phyloP scores from a whole-genome alignment of 2,888 invertebrate genomes.

The Tetranychus truncatus region DNA sequence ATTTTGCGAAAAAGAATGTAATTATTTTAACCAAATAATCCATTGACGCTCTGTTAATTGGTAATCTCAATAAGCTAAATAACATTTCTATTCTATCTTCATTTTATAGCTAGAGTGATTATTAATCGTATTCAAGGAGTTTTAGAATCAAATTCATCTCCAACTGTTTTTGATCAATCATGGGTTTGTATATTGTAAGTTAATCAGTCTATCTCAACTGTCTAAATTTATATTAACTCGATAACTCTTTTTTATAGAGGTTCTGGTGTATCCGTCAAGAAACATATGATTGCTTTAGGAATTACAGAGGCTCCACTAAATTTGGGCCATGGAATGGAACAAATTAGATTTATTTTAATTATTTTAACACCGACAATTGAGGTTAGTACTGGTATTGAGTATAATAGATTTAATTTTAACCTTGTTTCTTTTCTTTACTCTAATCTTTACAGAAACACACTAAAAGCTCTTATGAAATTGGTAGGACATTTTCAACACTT shows the following conservation, averaged over 20 bases:
- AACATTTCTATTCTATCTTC: neutral
- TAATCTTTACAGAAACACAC: conserved; percentile 29
- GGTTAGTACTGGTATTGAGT: neutral
- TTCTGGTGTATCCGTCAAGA: neutral
- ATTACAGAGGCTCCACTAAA: conserved; percentile 15
- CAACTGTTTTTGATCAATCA: neutral
- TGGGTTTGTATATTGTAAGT: conserved; percentile 10
- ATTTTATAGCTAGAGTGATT: neutral
- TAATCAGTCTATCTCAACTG: neutral
- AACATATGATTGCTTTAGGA: conserved; percentile 8
- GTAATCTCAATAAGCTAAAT: neutral
- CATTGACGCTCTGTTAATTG: neutral
- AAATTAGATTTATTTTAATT: conserved; percentile 18
- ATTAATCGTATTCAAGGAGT: conserved; percentile 5
- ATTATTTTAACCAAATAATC: neutral
- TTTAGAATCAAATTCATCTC: neutral
- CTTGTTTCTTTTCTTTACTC: neutral
- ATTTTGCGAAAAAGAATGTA: neutral
- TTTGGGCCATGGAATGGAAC: conserved; percentile 13
- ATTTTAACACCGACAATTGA: conserved; percentile 17
- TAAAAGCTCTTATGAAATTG: conserved; percentile 36
- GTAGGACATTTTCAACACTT: conserved; percentile 35
- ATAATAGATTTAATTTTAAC: neutral
- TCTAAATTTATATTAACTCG: neutral
- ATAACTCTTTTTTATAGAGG: neutral